Evolutionary conservation across 2,888 invertebrate genomes (phyloP).

Genomic region (Polydrusus cervinus): DNA sequence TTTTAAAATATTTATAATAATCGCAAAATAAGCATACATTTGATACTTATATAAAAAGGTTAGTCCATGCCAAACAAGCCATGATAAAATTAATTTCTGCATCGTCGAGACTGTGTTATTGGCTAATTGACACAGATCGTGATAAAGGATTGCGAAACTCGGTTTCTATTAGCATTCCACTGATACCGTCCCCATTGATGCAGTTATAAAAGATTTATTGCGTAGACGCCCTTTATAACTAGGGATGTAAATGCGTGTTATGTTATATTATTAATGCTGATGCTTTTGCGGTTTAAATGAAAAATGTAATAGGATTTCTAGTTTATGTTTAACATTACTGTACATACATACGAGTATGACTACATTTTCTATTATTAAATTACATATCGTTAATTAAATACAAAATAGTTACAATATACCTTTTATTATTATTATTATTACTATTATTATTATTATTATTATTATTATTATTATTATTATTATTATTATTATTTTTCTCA

Average conservation of each 20-base stretch:
- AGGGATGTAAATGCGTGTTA: not conserved
- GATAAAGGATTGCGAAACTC: conserved; percentile 1
- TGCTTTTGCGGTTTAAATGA: conserved; percentile 1
- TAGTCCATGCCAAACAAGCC: too few species aligned
- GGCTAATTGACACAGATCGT: conserved; percentile 10
- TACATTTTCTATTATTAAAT: not conserved
- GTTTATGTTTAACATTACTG: not conserved
- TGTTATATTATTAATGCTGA: not conserved
- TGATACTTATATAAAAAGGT: too few species aligned
- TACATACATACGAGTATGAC: not conserved
- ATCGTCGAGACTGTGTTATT: conserved; percentile 1
- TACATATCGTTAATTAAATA: not conserved
- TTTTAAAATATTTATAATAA: too few species aligned
- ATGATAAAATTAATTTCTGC: not conserved
- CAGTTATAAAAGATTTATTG: conserved; percentile 21
- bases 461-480: too few species aligned
- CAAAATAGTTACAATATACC: too few species aligned
- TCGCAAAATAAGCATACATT: too few species aligned
- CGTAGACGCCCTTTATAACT: not conserved
- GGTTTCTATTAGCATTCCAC: conserved; percentile 18
- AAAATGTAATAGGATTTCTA: not conserved
- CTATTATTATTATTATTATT: too few species aligned
- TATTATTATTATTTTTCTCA: too few species aligned
- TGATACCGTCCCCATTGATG: conserved; percentile 8
- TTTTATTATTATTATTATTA: too few species aligned